Base-by-base conservation (phyloP, 2,888 invertebrate species). In the Pterostichus madidus region DNA sequence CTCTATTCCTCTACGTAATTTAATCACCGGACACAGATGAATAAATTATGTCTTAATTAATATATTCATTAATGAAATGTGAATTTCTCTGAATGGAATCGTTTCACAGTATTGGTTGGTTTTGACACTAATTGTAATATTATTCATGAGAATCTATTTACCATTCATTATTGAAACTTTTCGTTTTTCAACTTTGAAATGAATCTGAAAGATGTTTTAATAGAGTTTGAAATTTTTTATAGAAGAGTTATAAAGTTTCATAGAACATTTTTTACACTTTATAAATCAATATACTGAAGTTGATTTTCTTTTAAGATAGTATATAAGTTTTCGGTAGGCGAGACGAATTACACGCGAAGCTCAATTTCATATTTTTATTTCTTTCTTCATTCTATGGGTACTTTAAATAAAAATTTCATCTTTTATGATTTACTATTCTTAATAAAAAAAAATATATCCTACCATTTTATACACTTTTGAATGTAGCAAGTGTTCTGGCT, bases 261-360 rank as follows among this genome's bases (percentile, higher is more conserved):
- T 53, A 61, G 32, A 78, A 78, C 44, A 78, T 59, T 78, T 78
- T 78, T 78, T 78, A 46, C 59, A 78, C 61, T 78, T 78, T 56
- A 78, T 61, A 78, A 78, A 78, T 78, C 78, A 78, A 78, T 78
- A 78, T 31, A 78, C 13, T 17, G 52, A 75, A 75, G 75, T 75
- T 75, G 75, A 75, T 75, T 75, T 71, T 71, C 75, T 52, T 49
- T 75, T 75, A 75, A 75, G 75, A 75, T 75, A 32, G 49, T 75
- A 75, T 75, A 52, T 52, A 75, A 75, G 6, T 75, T 75, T 75
- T 75, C 49, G 52, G 49, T 75, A 31, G n/a, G 49, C 10, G 75
- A 75, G 24, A 13, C 32, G 52, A 75, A 75, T 75, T 75, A 52
- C 75, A 75, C 52, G 75, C 75, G 24, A 75, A 13, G 39, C 44